Evolutionary conservation across 2,113 vertebrate species (phyloP).

Genomic region (Hassar affinis): DNA sequence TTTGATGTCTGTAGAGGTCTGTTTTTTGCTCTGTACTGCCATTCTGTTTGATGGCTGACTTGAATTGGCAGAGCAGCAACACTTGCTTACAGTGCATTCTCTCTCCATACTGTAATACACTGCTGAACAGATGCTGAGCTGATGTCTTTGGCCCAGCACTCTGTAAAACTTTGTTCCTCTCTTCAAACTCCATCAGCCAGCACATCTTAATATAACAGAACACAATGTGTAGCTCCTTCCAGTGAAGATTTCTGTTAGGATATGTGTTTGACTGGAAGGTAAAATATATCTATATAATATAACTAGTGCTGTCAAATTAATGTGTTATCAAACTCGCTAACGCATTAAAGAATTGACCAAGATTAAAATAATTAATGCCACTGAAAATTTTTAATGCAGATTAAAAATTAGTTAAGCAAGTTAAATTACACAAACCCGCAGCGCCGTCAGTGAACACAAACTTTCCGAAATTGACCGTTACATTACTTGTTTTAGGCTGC

Average conservation of each 20-base stretch:
- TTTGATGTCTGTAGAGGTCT: neutral
- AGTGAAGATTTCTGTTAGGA: neutral
- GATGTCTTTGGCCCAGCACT: neutral
- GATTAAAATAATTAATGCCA: no score
- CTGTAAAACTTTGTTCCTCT: neutral
- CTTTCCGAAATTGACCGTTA: no score
- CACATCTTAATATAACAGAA: neutral
- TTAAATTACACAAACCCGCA: no score
- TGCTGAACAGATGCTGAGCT: neutral
- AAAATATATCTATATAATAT: neutral
- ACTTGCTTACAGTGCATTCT: constrained; percentile 11
- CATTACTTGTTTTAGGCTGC: no score
- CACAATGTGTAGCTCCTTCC: neutral
- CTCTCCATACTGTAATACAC: constrained; percentile 2
- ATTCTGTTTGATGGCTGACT: neutral
- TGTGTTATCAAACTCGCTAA: no score
- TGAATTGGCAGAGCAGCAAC: neutral
- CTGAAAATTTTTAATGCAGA: no score
- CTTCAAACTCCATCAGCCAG: constrained; percentile 2
- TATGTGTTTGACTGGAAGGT: neutral
- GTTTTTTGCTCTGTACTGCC: neutral
- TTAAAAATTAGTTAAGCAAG: no score
- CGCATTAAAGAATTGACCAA: no score
- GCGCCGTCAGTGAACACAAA: no score
- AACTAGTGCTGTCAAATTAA: no score